Evolutionary conservation across 2,113 vertebrate genomes (phyloP).

Genomic region (Prunella himalayana): DNA sequence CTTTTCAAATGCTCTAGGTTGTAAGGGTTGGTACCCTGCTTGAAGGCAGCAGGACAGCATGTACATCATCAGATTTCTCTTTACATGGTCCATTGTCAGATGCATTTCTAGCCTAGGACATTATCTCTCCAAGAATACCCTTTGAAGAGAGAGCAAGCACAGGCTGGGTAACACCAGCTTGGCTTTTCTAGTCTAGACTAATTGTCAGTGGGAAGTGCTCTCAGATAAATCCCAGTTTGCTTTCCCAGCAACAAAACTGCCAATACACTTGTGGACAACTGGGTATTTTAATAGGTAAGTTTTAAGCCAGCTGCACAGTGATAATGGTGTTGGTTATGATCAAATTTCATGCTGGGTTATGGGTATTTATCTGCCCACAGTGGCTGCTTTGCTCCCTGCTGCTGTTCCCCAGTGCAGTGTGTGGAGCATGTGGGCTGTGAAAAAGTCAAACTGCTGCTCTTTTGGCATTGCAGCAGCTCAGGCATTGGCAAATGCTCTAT

Average conservation of each 20-base stretch:
- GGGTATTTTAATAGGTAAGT: neutral
- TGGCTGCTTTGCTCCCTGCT: neutral
- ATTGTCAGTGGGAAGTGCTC: neutral
- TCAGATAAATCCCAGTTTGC: neutral
- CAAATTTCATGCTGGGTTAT: neutral
- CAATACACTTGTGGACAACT: neutral
- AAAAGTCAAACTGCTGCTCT: neutral
- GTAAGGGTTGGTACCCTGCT: neutral
- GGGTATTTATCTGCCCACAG: slow-evolving; percentile 35
- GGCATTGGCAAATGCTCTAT: neutral
- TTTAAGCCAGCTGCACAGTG: neutral
- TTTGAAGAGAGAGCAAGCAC: neutral
- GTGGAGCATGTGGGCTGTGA: neutral
- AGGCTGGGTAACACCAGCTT: neutral
- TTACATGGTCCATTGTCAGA: neutral
- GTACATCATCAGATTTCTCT: neutral
- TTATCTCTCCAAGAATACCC: neutral
- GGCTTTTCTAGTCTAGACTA: neutral
- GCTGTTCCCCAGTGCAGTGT: neutral
- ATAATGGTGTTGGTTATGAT: slow-evolving; percentile 8
- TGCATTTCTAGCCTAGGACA: neutral
- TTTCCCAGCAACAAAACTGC: neutral
- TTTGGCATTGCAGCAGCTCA: neutral
- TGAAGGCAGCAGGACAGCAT: neutral
- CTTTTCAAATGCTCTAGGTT: neutral